These are phyloP conservation scores for Botia kubotai DNA, from an alignment of 2,797 vertebrate genomes.

Conservation along the genomic window DNA sequence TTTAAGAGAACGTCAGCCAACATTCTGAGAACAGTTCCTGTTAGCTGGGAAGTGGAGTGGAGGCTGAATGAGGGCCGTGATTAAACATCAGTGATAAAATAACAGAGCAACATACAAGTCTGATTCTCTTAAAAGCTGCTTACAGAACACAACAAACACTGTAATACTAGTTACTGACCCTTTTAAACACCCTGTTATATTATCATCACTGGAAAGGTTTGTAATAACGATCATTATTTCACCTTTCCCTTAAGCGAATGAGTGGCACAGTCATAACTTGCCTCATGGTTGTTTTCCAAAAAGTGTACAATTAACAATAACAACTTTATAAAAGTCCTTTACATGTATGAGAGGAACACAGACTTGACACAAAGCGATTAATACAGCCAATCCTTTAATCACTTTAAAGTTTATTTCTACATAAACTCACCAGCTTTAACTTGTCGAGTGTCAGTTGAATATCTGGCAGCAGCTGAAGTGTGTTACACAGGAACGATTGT, in stretches of 20 bases:
- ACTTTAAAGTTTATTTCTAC: slow-evolving; percentile 6
- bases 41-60: no score
- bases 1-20: no score
- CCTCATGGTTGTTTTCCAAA: slow-evolving; percentile 2
- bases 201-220: background rate
- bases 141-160: background rate
- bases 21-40: no score
- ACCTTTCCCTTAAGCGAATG: background rate
- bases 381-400: slow-evolving; percentile 13
- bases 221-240: background rate
- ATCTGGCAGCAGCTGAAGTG: background rate
- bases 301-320: slow-evolving; percentile 11
- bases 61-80: background rate
- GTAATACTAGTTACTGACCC: background rate
- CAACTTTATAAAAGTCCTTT: background rate
- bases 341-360: background rate
- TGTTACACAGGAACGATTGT: slow-evolving; percentile 21
- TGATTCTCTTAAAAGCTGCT: background rate
- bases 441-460: slow-evolving; percentile 7
- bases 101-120: background rate
- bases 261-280: slow-evolving; percentile 12
- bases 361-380: background rate
- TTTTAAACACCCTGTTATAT: background rate
- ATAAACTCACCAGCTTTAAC: slow-evolving; percentile 33
- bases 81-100: background rate